Conservation (phyloP, 2,797 vertebrate genomes). For the Labeo calbasu region DNA sequence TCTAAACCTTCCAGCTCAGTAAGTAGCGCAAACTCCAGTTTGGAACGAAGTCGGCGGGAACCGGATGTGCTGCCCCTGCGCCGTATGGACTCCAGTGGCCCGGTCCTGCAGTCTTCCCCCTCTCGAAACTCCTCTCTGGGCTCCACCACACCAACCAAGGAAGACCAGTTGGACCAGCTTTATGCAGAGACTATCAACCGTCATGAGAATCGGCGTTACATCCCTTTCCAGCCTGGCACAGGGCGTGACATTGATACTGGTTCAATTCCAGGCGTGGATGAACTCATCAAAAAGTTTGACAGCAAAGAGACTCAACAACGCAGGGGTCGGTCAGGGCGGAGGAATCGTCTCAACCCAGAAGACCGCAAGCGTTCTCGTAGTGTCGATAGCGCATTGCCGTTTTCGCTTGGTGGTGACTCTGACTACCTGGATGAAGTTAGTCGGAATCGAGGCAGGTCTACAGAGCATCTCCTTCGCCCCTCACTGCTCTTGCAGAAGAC, state of each 20-base stretch:
- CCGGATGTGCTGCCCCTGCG: constrained; percentile 91
- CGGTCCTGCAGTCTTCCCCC: constrained; percentile 78
- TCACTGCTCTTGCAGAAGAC: constrained; percentile 82
- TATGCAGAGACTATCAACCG: constrained; percentile 92
- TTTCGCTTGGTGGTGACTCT: constrained; percentile 72
- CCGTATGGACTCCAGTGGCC: constrained; percentile 86
- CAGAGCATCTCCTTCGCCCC: constrained; percentile 86
- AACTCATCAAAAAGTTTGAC: constrained; percentile 95
- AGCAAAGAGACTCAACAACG: constrained; percentile 80
- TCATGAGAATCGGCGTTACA: constrained; percentile 94
- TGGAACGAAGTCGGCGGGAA: constrained; percentile 75
- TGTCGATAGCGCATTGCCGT: constrained; percentile 86
- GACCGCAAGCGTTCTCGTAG: constrained; percentile 93
- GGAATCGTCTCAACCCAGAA: constrained; percentile 87
- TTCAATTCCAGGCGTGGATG: constrained; percentile 88
- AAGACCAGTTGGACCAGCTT: constrained; percentile 88
- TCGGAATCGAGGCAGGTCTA: constrained; percentile 80
- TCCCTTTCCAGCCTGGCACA: constrained; percentile 92
- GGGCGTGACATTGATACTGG: constrained; percentile 95
- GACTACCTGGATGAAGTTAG: constrained; percentile 76
- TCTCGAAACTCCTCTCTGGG: constrained; percentile 85
- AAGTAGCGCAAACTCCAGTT: constrained; percentile 73
- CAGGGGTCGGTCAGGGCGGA: constrained; percentile 86
- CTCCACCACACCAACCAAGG: constrained; percentile 82
- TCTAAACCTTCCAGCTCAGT: constrained; percentile 69